Evolutionary conservation across 2,888 invertebrate species (phyloP), one percentile per base, ranked within the genome.

Genomic region (Leucophora obtusa): DNA sequence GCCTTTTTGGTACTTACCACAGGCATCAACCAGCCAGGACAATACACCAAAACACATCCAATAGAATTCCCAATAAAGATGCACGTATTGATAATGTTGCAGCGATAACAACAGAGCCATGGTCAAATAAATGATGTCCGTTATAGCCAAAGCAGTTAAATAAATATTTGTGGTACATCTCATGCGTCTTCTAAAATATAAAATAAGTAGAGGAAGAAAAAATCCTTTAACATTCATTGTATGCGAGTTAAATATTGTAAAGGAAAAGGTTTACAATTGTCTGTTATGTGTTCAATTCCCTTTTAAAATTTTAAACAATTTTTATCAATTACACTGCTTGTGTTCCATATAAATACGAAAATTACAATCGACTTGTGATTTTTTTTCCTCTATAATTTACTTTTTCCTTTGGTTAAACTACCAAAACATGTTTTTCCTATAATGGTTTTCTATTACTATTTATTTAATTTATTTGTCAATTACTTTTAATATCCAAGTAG

Each of bases 101-200:
- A 94, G 90, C 0, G 93, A 93, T 71, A 95, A 90, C 50, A 93
- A 89, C 84, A 95, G 91, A 53, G 92, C 92, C 86, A 93, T 93
- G 60, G 94, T 89, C 74, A 95, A 91, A 89, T 94, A 94, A 75
- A 94, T 91, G 77, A 94, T 91, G 86, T 95, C 95, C 73, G 94
- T 93, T 77, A 93, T 91, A 56, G 95, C 95, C 83, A 95, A 89
- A 0, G 94, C 94, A 69, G 94, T 93, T 83, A 95, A 90, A 89
- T 95, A 95, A 78, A 93, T 92, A 89, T 95, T 95, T 76, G 95
- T 95, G 50, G 95, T 94, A 82, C 94, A 93, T 85, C 94, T 91
- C 95, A 95, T 95, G 63, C 94, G 92, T 83, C 93, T 91, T 83
- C 92, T 92, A 85, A 79, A 51, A 60, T 14, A 11, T 14, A 53